Evolutionary conservation across 2,888 invertebrate species (phyloP).

Genomic region (Cataglyphis altisquamis): DNA sequence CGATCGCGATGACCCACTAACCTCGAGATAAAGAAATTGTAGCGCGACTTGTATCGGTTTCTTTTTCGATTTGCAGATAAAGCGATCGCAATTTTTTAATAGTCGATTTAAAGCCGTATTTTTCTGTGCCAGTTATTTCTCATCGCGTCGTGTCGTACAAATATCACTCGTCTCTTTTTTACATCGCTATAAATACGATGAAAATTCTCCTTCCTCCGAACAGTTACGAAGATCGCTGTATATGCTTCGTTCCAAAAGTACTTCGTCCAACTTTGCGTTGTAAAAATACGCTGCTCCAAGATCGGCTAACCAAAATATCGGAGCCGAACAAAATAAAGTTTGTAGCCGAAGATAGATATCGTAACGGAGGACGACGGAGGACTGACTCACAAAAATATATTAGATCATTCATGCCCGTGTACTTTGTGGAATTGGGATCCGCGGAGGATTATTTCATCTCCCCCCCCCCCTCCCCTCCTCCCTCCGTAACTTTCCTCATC

Average conservation of each 20-base stretch:
- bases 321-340: slow-evolving; percentile 23
- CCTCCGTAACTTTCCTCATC: not conserved
- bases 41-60: not conserved
- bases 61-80: slow-evolving; percentile 54
- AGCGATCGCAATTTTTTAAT: slow-evolving; percentile 39
- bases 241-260: slow-evolving; percentile 25
- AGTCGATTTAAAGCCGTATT: not conserved
- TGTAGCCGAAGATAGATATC: slow-evolving; percentile 29
- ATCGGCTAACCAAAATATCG: slow-evolving; percentile 25
- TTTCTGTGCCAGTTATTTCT: slow-evolving; percentile 24
- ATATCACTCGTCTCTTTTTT: slow-evolving; percentile 3
- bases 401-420: slow-evolving; percentile 35
- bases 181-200: slow-evolving; percentile 26
- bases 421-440: slow-evolving; percentile 50
- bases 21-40: slow-evolving; percentile 61
- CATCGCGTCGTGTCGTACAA: not conserved
- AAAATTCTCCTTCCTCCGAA: slow-evolving; percentile 2
- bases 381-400: slow-evolving; percentile 52
- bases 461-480: no score
- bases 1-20: slow-evolving; percentile 71
- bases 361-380: slow-evolving; percentile 20
- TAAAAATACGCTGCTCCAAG: slow-evolving; percentile 32
- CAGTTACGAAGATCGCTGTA: slow-evolving; percentile 13
- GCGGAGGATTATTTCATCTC: slow-evolving; percentile 40
- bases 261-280: slow-evolving; percentile 33